phyloP scores from a whole-genome alignment of 2,888 invertebrate species.

The Heteromurus nitidus region DNA sequence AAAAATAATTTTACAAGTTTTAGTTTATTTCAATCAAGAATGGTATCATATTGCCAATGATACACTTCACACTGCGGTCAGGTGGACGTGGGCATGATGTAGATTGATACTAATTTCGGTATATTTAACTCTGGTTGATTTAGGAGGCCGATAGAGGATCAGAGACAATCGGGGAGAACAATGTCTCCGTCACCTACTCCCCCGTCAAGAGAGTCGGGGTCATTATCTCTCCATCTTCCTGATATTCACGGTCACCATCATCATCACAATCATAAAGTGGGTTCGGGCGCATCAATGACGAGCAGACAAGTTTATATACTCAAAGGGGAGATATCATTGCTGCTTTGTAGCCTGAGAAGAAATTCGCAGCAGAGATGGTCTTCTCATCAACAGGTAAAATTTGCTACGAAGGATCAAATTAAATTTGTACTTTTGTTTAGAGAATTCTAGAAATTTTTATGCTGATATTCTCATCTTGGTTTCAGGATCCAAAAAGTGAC shows the following conservation, averaged over 20 bases:
- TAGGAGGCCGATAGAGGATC: background rate
- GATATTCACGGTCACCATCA: constrained; percentile 39
- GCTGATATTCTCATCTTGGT: background rate
- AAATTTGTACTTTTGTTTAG: background rate
- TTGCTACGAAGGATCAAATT: too few species aligned
- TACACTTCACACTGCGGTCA: too few species aligned
- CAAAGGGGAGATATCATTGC: constrained; percentile 71
- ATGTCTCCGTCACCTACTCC: background rate
- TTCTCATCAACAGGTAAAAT: constrained; percentile 67
- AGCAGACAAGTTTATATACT: constrained; percentile 65
- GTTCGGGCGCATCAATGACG: constrained; percentile 18
- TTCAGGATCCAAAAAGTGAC: constrained; percentile 53
- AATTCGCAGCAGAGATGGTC: constrained; percentile 71
- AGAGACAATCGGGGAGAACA: background rate
- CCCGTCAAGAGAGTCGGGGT: constrained; percentile 32
- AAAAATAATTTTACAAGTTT: too few species aligned
- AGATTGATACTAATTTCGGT: too few species aligned
- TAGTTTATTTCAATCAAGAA: too few species aligned
- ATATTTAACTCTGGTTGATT: too few species aligned
- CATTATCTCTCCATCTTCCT: constrained; percentile 32
- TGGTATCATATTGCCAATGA: too few species aligned
- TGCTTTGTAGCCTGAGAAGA: constrained; percentile 68
- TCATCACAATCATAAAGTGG: constrained; percentile 26
- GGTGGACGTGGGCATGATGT: too few species aligned
- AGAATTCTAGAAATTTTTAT: background rate